These are phyloP conservation scores for Aspidoscelis tigris DNA, from an alignment of 2,113 vertebrate species.

Conservation along the genomic window DNA sequence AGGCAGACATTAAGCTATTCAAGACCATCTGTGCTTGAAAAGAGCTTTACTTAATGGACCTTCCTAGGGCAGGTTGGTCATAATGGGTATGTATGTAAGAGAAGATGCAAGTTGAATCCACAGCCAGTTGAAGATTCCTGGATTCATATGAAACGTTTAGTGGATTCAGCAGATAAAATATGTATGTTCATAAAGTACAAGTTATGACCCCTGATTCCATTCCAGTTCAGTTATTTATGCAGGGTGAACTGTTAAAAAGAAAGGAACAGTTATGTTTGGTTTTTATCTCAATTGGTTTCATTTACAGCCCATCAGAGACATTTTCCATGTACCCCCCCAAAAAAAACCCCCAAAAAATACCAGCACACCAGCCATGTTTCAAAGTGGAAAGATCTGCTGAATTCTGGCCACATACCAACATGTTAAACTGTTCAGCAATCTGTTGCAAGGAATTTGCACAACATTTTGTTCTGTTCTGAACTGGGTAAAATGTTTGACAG, in stretches of 20 bases:
- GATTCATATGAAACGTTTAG: not conserved
- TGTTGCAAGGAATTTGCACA: too few relatives aligned
- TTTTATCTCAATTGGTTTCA: not conserved
- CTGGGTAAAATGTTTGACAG: too few relatives aligned
- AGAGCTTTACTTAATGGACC: conserved; percentile 73
- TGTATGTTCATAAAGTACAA: not conserved
- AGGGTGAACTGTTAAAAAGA: not conserved
- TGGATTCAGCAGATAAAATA: conserved; percentile 25
- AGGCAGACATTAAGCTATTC: conserved; percentile 77
- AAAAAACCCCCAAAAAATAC: too few relatives aligned
- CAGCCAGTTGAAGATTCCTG: not conserved
- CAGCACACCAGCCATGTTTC: too few relatives aligned
- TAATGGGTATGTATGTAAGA: conserved; percentile 65
- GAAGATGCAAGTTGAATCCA: conserved; percentile 34
- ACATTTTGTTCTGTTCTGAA: too few relatives aligned
- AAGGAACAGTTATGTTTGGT: not conserved
- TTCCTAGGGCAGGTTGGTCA: conserved; percentile 63
- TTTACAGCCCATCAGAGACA: not conserved
- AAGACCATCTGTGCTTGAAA: conserved; percentile 80
- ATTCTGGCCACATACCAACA: too few relatives aligned
- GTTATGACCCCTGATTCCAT: conserved; percentile 28
- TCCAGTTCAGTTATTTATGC: not conserved
- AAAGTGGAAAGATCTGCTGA: too few relatives aligned
- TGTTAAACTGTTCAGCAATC: too few relatives aligned
- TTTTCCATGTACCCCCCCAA: too few relatives aligned